Evolutionary conservation across 2,113 vertebrate genomes (phyloP).

Genomic region (Microcebus tavaratra): DNA sequence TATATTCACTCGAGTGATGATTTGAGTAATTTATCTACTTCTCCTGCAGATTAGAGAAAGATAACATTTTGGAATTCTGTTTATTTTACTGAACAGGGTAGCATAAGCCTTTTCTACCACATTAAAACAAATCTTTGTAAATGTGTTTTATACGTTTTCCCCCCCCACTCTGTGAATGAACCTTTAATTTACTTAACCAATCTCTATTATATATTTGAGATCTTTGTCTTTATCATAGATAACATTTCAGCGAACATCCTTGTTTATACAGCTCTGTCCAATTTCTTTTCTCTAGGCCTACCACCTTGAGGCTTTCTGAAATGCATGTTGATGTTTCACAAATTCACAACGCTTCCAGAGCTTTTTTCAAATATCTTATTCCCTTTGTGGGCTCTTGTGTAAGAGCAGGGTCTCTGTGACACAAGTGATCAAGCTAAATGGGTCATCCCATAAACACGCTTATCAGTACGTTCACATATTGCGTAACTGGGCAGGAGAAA

Average conservation of each 20-base stretch:
- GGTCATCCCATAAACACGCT: constrained; percentile 66
- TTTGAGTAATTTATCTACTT: not conserved
- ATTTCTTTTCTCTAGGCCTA: not conserved
- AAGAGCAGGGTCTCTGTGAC: constrained; percentile 18
- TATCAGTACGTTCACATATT: constrained; percentile 57
- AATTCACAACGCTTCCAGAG: constrained; percentile 64
- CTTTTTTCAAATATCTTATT: constrained; percentile 63
- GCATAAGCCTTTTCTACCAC: not conserved
- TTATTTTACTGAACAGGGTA: not conserved
- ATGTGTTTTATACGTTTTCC: not conserved
- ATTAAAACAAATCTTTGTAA: not conserved
- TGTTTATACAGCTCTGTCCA: not conserved
- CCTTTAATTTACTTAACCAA: not conserved
- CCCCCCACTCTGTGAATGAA: not conserved
- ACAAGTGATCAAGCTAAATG: constrained; percentile 27
- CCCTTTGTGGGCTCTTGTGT: constrained; percentile 74
- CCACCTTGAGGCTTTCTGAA: not conserved
- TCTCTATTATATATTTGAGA: not conserved
- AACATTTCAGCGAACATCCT: not conserved
- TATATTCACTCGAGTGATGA: not conserved
- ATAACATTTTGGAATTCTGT: not conserved
- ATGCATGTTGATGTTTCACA: constrained; percentile 54
- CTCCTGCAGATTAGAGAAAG: constrained; percentile 23
- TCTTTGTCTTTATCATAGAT: not conserved
- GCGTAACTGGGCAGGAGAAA: constrained; percentile 56